These are phyloP conservation scores for Sebastes steindachneri DNA, from an alignment of 2,797 vertebrate genomes.

Conservation along the genomic window DNA sequence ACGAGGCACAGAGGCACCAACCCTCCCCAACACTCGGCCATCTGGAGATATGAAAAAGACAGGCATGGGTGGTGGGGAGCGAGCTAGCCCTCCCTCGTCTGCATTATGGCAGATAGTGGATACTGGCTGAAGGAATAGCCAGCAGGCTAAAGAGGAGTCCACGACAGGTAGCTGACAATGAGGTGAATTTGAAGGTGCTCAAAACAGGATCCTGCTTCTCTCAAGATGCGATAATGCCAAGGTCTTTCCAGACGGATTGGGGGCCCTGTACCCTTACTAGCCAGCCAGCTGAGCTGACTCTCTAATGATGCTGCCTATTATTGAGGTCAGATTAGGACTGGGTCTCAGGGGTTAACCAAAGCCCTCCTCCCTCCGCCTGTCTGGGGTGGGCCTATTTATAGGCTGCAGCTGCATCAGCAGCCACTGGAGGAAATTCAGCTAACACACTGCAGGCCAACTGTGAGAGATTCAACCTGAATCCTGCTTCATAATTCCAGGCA, in stretches of 20 bases:
- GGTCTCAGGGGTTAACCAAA: conserved; percentile 73
- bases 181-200: conserved; percentile 25
- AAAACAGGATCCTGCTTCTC: conserved; percentile 20
- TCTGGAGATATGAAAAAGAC: conserved; percentile 70
- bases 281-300: conserved; percentile 32
- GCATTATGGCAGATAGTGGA: conserved; percentile 38
- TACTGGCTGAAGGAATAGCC: conserved; percentile 35
- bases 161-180: conserved; percentile 50
- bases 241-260: conserved; percentile 20
- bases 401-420: conserved; percentile 75
- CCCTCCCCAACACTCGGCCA: conserved; percentile 58
- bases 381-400: conserved; percentile 78
- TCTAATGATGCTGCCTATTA: conserved; percentile 60
- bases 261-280: conserved; percentile 12
- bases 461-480: conserved; percentile 67
- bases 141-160: conserved; percentile 33
- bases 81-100: conserved; percentile 33
- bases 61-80: conserved; percentile 42
- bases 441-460: conserved; percentile 60
- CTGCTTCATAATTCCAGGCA: conserved; percentile 43
- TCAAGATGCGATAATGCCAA: conserved; percentile 22
- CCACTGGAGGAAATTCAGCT: conserved; percentile 67
- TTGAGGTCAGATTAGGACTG: conserved; percentile 69
- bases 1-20: conserved; percentile 56
- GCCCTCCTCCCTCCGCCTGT: conserved; percentile 56